Conservation (phyloP, 2,797 vertebrate species). For the Catamblyrhynchus diadema region DNA sequence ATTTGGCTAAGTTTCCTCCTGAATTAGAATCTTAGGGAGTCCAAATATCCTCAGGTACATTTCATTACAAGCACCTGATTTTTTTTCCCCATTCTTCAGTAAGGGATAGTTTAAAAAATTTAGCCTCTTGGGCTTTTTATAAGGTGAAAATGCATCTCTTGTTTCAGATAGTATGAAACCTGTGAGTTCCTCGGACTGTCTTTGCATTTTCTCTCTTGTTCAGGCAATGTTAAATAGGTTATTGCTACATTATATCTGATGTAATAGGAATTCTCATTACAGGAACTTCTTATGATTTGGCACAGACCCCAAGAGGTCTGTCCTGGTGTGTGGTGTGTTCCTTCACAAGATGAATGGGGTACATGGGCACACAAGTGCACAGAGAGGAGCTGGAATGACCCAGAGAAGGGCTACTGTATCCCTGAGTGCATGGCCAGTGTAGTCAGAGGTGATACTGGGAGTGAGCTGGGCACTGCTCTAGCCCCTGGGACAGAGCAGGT, state of each 20-base stretch:
- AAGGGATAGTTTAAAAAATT: neutral
- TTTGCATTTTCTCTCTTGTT: neutral
- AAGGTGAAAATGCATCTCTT: neutral
- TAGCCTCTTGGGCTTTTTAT: neutral
- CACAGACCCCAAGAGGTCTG: neutral
- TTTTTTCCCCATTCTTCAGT: neutral
- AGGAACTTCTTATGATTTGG: neutral
- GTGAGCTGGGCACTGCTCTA: neutral
- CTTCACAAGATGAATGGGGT: neutral
- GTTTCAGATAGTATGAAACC: neutral
- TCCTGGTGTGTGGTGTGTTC: neutral
- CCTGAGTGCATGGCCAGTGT: too few species aligned
- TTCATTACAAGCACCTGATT: neutral
- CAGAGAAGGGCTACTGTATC: neutral
- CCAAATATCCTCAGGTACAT: neutral
- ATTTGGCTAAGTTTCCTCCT: neutral
- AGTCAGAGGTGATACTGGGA: rapidly evolving
- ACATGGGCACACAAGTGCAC: rapidly evolving
- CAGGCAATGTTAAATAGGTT: neutral
- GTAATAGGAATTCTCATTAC: neutral
- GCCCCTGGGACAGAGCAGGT: neutral
- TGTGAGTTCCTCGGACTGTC: neutral
- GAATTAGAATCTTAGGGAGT: neutral
- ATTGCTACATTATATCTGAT: neutral
- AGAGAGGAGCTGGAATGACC: neutral